Percentiles rank a stretch among this genome's conserved stretches.
Evolutionary conservation across 2,888 invertebrate genomes (phyloP).

Genomic region (Megastigmus dorsalis): DNA sequence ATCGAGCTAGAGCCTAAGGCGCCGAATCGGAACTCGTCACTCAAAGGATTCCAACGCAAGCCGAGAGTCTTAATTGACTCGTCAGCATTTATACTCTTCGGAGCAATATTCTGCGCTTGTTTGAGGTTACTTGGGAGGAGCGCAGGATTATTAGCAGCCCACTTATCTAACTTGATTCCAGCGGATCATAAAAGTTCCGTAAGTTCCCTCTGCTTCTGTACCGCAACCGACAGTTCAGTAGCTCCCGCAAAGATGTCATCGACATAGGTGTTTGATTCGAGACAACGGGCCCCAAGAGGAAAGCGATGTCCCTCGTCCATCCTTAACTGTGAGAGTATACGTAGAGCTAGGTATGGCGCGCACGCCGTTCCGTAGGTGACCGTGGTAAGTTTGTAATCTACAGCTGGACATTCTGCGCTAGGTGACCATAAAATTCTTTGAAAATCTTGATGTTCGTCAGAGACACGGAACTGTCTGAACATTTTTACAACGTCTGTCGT

Average conservation of each 20-base stretch:
- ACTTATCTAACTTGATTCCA: constrained; percentile 35
- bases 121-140: constrained; percentile 8
- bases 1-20: neutral
- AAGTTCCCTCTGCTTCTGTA: neutral
- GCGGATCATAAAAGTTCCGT: constrained; percentile 6
- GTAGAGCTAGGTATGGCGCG: constrained; percentile 18
- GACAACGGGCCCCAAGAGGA: constrained; percentile 23
- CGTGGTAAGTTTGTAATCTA: constrained; percentile 23
- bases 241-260: constrained; percentile 47
- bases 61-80: constrained; percentile 43
- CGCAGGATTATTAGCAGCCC: constrained; percentile 24
- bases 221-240: constrained; percentile 13
- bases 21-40: constrained; percentile 33
- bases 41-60: constrained; percentile 30
- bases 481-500: constrained; percentile 49
- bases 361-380: constrained; percentile 45
- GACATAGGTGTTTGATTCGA: constrained; percentile 32
- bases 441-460: constrained; percentile 22
- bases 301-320: constrained; percentile 17
- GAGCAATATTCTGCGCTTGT: no score
- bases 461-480: no score
- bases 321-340: constrained; percentile 36
- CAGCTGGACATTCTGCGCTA: neutral
- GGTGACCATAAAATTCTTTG: constrained; percentile 50
- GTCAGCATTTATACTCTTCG: neutral